A percentile compares a stretch with the other conserved stretches of the same genome.
Evolutionary conservation across 2,113 vertebrate genomes (phyloP).

Genomic region (Antechinus flavipes): DNA sequence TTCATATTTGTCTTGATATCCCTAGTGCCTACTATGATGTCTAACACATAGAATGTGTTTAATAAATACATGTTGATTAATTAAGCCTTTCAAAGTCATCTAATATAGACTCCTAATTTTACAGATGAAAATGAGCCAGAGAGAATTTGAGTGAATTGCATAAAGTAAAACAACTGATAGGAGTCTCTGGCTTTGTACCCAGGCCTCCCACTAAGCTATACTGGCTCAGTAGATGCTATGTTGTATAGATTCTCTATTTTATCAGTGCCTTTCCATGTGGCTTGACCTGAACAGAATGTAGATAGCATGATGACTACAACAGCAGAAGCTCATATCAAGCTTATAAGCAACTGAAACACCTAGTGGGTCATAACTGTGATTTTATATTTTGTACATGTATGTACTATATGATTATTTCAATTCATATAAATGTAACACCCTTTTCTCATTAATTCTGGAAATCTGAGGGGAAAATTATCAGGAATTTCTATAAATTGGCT

Average conservation of each 20-base stretch:
- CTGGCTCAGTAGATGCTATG: background rate
- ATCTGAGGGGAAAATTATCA: constrained; percentile 1
- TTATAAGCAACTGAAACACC: background rate
- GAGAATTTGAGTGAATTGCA: background rate
- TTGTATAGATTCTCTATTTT: background rate
- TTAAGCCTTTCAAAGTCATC: background rate
- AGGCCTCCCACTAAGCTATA: background rate
- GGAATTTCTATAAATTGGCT: background rate
- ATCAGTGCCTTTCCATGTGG: background rate
- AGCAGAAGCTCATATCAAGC: background rate
- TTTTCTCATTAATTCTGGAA: background rate
- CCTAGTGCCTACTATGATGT: background rate
- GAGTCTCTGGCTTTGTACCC: background rate
- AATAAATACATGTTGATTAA: background rate
- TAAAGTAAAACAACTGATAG: background rate
- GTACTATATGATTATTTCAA: background rate
- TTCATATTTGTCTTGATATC: background rate
- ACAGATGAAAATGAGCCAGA: background rate
- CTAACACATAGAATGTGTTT: background rate
- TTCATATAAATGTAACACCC: background rate
- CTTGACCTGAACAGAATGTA: background rate
- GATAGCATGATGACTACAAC: background rate
- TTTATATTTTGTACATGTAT: constrained; percentile 4
- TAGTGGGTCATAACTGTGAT: background rate
- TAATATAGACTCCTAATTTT: background rate